Evolutionary conservation across 2,888 invertebrate species (phyloP), one percentile per base, ranked within the genome.

Genomic region (Bhutanitis thaidina): DNA sequence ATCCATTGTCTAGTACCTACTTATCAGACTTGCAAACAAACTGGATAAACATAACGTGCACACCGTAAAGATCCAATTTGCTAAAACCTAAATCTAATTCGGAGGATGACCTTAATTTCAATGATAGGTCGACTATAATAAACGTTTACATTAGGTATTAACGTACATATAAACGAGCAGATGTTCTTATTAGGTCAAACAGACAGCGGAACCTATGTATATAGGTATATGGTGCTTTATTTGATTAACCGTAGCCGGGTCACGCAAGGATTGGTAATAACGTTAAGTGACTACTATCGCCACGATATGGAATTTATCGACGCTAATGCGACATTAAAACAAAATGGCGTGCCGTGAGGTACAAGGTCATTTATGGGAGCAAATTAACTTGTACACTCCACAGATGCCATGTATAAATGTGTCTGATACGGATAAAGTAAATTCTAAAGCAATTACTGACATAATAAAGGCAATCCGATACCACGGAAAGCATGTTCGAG

Each of bases 321-420:
- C 35, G 35, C 34, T n/a, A 7, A 14, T 7, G 38, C n/a, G 27
- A 14, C 27, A 40, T 15, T 13, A 15, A 39, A 12, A 39, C 39
- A 39, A 47, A 29, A 47, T 45, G 45, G 45, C 44, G 35, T 13
- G 20, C 20, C 20, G n/a, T n/a, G n/a, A 20, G 20, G 20, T 5
- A 7, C 35, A 51, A 45, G 45, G 40, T 35, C 29, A 35, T 45
- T 36, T 1, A 27, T 9, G 39, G 35, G 39, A 43, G 29, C 10
- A n/a, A 27, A 7, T 13, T 44, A 12, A 14, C 5, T 20, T 20
- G 5, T 20, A 20, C 3, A 20, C 20, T 20, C n/a, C n/a, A n/a
- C n/a, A n/a, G n/a, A 5, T 20, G 20, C 5, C 20, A 20, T 20
- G 5, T 36, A 14, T 34, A n/a, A 1, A 43, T 8, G 13, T 27